phyloP scores from a whole-genome alignment of 2,797 vertebrate species.

The Smutsia temminckii region DNA sequence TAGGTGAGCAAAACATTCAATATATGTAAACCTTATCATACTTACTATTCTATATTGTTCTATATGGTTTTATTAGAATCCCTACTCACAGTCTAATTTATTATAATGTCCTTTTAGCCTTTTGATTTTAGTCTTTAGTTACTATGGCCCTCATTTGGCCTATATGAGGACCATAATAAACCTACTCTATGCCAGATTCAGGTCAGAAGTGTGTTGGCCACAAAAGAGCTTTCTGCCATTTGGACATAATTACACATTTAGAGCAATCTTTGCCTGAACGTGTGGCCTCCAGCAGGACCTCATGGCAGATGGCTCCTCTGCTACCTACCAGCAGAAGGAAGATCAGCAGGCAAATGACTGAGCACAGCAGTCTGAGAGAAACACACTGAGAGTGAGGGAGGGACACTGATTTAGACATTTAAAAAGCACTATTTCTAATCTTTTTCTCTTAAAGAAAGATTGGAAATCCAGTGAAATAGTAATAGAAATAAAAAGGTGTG shows the following conservation, averaged over 20 bases:
- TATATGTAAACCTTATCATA: neutral
- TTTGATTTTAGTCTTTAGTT: neutral
- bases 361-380: conserved; percentile 70
- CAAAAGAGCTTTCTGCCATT: conserved; percentile 6
- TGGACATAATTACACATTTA: neutral
- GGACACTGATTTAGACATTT: conserved; percentile 67
- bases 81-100: neutral
- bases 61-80: neutral
- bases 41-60: neutral
- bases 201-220: neutral
- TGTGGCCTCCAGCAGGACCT: conserved; percentile 69
- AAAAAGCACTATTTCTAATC: conserved; percentile 62
- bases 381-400: conserved; percentile 72
- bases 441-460: conserved; percentile 52
- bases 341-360: conserved; percentile 78
- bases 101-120: neutral
- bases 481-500: conserved; percentile 72
- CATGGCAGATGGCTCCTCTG: conserved; percentile 73
- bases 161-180: neutral
- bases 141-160: neutral
- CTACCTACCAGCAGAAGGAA: conserved; percentile 79
- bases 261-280: conserved; percentile 20
- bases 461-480: neutral
- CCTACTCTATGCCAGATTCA: neutral
- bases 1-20: neutral